Base-by-base conservation (phyloP, 2,113 vertebrate species). In the Heloderma charlesbogerti region DNA sequence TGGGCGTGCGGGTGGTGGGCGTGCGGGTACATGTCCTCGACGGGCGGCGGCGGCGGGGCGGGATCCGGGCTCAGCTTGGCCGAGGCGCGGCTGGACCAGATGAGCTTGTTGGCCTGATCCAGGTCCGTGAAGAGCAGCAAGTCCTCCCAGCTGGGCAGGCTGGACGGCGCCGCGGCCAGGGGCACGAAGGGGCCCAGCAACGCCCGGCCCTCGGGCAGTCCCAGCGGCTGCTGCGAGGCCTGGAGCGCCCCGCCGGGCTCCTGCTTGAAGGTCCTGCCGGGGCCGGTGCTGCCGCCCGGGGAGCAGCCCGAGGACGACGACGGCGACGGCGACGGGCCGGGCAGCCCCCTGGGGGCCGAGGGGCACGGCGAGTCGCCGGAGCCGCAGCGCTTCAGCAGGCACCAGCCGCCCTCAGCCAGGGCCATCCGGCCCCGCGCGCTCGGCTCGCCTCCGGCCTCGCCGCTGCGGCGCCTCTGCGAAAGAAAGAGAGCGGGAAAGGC, bases 21-120 rank as follows among this genome's bases (percentile, higher is more conserved):
- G 99, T 98, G 94, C 99, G 99, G 99, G 95, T 99, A 99, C 99
- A 99, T 99, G 96, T 99, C 99, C 97, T 98, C 95, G 3, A 95
- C 84, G 96, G 97, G 97, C 82, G 96, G 94, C 75, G 93, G 94
- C 1, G 96, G 94, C 79, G 22, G 84, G 93, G 93, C 3, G 96
- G 93, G 94, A 96, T 95, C 89, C 86, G 98, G 98, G 96, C 98
- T 98, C 94, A 97, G 96, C 95, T 99, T 98, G 96, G 98, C 96
- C 92, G 98, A 96, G 92, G 98, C 97, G 87, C 98, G 98, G 91
- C 98, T 95, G 95, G 99, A 97, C 96, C 99, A 98, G 95, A 99
- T 97, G 87, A 99, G 98, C 94, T 99, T 99, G 95, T 98, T 98
- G 96, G 96, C 94, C 97, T 99, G 99, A 94, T 99, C 99, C 93